These are phyloP conservation scores for Drosophila lini DNA, from an alignment of 1,140 invertebrate genomes.

Conservation along the genomic window DNA sequence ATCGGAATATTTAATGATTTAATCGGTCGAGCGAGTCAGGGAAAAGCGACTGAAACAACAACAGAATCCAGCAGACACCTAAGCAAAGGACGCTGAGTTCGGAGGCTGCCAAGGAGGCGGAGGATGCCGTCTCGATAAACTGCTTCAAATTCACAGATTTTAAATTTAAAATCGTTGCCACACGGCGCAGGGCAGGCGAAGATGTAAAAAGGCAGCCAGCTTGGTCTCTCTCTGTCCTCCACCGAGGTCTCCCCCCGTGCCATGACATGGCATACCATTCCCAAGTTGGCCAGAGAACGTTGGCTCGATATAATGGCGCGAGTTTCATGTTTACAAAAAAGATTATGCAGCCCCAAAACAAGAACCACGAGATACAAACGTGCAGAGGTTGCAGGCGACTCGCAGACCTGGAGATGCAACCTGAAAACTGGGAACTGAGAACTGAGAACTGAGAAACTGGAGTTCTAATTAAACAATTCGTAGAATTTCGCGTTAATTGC, in stretches of 20 bases:
- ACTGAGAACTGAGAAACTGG: constrained; percentile 43
- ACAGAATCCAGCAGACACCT: constrained; percentile 62
- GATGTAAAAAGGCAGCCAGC: constrained; percentile 54
- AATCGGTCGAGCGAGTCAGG: constrained; percentile 71
- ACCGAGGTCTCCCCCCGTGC: constrained; percentile 13
- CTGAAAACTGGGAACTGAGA: constrained; percentile 35
- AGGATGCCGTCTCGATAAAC: constrained; percentile 65
- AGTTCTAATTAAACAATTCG: constrained; percentile 85
- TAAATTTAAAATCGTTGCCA: constrained; percentile 80
- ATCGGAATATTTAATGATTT: constrained; percentile 84
- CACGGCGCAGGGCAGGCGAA: constrained; percentile 56
- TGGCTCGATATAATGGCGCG: constrained; percentile 80
- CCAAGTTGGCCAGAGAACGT: constrained; percentile 33
- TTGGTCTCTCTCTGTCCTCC: background rate
- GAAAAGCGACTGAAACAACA: constrained; percentile 41
- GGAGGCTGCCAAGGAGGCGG: constrained; percentile 13
- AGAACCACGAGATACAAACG: constrained; percentile 56
- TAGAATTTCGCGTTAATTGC: constrained; percentile 84
- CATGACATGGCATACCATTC: constrained; percentile 17
- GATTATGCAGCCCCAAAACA: constrained; percentile 67
- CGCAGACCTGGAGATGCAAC: constrained; percentile 20
- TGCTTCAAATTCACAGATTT: constrained; percentile 83
- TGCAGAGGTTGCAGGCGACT: constrained; percentile 46
- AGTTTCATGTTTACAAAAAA: constrained; percentile 84
- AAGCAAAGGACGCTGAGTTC: constrained; percentile 51